Conservation (phyloP, 2,797 vertebrate species). For the Acipenser oxyrinchus region DNA sequence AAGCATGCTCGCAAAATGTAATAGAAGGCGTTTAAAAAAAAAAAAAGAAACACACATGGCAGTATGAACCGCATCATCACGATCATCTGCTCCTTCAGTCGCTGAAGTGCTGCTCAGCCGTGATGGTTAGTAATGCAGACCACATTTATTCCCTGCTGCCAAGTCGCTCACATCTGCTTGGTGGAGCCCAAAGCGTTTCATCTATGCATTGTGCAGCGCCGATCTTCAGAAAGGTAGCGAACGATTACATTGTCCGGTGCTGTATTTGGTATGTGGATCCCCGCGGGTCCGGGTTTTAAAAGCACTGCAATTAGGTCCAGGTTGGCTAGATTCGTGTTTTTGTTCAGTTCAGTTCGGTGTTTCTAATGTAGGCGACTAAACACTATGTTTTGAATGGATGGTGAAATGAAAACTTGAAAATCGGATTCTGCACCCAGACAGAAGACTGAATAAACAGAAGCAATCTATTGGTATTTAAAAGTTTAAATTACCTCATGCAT, state of each 20-base stretch:
- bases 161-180: conserved; percentile 67
- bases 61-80: background rate
- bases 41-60: too few species aligned
- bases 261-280: background rate
- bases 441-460: too few species aligned
- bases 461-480: too few species aligned
- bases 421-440: too few species aligned
- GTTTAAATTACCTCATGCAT: too few species aligned
- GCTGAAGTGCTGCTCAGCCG: background rate
- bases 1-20: too few species aligned
- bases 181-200: conserved; percentile 64
- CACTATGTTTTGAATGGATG: too few species aligned
- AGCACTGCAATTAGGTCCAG: too few species aligned
- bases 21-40: too few species aligned
- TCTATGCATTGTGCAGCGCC: conserved; percentile 41
- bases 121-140: conserved; percentile 49
- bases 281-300: background rate
- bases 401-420: too few species aligned
- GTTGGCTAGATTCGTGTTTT: background rate
- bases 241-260: background rate
- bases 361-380: too few species aligned
- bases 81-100: background rate
- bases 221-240: background rate
- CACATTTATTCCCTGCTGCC: conserved; percentile 66
- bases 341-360: background rate